phyloP scores from a whole-genome alignment of 2,797 vertebrate genomes.

The Lepus oiostolus region DNA sequence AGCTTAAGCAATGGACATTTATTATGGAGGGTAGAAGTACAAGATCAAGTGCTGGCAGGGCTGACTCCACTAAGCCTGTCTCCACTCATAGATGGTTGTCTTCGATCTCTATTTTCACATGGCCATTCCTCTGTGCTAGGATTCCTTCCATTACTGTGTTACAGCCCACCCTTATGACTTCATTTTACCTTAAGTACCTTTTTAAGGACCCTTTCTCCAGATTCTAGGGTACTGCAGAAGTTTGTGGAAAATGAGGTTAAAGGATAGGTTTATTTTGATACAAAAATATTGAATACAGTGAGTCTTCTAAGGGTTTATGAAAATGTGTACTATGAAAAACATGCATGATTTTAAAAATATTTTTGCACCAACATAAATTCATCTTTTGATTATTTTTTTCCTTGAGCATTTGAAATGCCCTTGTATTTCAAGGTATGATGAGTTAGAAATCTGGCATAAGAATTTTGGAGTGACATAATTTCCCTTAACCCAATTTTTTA shows the following conservation, averaged over 20 bases:
- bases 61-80: not conserved
- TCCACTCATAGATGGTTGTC: not conserved
- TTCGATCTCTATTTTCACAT: not conserved
- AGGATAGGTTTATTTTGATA: no score
- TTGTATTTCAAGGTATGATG: no score
- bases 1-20: not conserved
- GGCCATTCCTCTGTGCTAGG: not conserved
- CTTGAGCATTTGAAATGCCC: no score
- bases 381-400: no score
- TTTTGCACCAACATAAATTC: no score
- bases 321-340: no score
- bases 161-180: not conserved
- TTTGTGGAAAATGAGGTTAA: no score
- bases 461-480: not conserved
- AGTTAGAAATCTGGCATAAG: not conserved
- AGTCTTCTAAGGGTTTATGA: no score
- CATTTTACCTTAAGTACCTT: not conserved
- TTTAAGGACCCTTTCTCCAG: not conserved
- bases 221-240: not conserved
- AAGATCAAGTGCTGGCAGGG: not conserved
- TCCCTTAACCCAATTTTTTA: not conserved
- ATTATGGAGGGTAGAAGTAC: not conserved
- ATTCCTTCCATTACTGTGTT: not conserved
- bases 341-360: no score
- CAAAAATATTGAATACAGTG: no score